Evolutionary conservation across 2,888 invertebrate species (phyloP).

Genomic region (Meta bourneti): DNA sequence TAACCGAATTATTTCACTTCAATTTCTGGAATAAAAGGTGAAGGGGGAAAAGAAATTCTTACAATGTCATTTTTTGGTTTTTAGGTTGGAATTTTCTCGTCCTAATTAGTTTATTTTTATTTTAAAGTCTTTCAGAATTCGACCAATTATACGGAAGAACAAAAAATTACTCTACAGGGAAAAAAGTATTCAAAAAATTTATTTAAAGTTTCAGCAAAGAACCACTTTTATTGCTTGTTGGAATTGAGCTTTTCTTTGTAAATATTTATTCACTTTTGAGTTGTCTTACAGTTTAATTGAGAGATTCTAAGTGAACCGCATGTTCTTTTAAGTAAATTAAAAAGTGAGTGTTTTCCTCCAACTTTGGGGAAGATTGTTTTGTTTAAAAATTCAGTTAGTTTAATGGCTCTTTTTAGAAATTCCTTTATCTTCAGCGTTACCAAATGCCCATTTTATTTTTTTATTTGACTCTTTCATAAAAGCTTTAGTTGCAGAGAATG

Average conservation of each 20-base stretch:
- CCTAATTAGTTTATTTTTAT: conserved; percentile 45
- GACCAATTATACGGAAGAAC: conserved; percentile 8
- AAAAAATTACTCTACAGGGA: background rate
- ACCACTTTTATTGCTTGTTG: background rate
- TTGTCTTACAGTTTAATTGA: conserved; percentile 13
- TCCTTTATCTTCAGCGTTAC: background rate
- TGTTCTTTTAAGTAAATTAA: conserved; percentile 15
- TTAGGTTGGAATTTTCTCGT: conserved; percentile 10
- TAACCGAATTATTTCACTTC: conserved; percentile 45
- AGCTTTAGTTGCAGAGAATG: too few species aligned
- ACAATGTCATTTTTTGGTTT: conserved; percentile 36
- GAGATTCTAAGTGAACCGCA: background rate
- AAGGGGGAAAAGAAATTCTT: conserved; percentile 8
- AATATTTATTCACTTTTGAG: conserved; percentile 24
- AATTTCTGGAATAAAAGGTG: conserved; percentile 18
- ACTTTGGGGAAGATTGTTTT: background rate
- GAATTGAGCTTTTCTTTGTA: conserved; percentile 3
- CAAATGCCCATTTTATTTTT: background rate
- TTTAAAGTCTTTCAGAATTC: conserved; percentile 14
- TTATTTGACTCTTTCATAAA: too few species aligned
- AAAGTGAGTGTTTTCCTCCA: background rate
- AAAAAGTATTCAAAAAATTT: background rate
- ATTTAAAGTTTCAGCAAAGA: conserved; percentile 13
- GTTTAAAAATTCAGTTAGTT: background rate
- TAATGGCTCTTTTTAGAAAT: background rate